phyloP scores from a whole-genome alignment of 2,113 vertebrate genomes.

The Sturnus vulgaris region DNA sequence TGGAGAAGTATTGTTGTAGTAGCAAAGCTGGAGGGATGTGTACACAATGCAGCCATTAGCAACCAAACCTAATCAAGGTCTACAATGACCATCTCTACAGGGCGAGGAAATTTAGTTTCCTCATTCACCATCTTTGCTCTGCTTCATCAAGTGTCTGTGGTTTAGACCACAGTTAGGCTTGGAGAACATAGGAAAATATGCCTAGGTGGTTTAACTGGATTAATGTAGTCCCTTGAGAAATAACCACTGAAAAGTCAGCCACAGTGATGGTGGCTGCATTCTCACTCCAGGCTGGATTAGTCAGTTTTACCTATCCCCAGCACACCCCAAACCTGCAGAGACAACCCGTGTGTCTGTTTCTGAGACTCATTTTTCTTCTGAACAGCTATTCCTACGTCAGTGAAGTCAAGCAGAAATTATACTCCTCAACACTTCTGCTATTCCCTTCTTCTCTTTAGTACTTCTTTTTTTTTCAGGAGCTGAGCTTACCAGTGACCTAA shows the following conservation, averaged over 20 bases:
- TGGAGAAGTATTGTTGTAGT: not conserved
- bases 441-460: not conserved
- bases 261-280: not conserved
- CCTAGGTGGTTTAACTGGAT: not conserved
- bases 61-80: not conserved
- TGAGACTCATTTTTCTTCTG: not conserved
- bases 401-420: not conserved
- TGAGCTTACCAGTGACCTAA: slow-evolving; percentile 19
- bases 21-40: not conserved
- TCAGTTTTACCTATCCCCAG: not conserved
- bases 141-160: not conserved
- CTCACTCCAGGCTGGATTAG: not conserved
- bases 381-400: not conserved
- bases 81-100: not conserved
- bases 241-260: not conserved
- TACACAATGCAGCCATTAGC: not conserved
- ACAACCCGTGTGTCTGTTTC: not conserved
- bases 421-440: not conserved
- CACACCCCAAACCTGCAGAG: not conserved
- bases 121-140: not conserved
- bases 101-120: not conserved
- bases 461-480: not conserved
- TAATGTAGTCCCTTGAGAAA: not conserved
- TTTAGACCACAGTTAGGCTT: not conserved
- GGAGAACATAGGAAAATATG: not conserved